A percentile compares a stretch with the other conserved stretches of the same genome.
These are phyloP conservation scores for Penaeus indicus DNA, from an alignment of 1,140 invertebrate species.

Conservation along the genomic window DNA sequence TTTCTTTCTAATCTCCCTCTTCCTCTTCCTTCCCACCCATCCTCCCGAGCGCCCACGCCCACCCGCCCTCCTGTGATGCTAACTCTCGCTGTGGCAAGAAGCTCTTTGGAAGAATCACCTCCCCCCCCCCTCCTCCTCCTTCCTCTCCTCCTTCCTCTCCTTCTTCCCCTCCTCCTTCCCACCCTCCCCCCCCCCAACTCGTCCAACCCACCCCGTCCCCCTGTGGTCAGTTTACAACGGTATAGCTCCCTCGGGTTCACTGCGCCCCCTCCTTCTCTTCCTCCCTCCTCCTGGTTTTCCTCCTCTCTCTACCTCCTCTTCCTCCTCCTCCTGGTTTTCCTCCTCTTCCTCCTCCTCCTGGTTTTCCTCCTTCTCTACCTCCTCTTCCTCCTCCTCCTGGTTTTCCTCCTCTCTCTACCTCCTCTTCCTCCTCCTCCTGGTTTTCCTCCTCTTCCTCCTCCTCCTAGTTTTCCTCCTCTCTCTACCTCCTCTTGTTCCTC, in stretches of 20 bases:
- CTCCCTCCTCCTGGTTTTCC: not conserved
- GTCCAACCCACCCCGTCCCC: too few species aligned
- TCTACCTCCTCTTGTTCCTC: not conserved
- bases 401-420: not conserved
- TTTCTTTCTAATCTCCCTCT: not conserved
- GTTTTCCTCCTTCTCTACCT: not conserved
- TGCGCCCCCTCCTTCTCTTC: not conserved
- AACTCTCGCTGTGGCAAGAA: too few species aligned
- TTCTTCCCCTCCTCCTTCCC: not conserved
- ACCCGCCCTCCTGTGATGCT: not conserved
- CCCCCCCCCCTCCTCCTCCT: not conserved
- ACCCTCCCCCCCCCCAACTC: not conserved
- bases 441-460: not conserved
- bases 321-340: not conserved
- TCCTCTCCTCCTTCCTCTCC: not conserved
- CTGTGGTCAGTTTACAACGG: conserved; percentile 39
- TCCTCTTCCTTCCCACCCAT: not conserved
- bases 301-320: not conserved
- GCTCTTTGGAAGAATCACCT: too few species aligned
- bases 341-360: not conserved
- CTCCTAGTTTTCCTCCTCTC: not conserved
- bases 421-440: not conserved
- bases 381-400: too few species aligned
- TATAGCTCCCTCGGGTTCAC: conserved; percentile 2
- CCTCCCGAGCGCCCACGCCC: not conserved